Conservation (phyloP, 1,140 invertebrate species). For the Drosophila parvula region DNA sequence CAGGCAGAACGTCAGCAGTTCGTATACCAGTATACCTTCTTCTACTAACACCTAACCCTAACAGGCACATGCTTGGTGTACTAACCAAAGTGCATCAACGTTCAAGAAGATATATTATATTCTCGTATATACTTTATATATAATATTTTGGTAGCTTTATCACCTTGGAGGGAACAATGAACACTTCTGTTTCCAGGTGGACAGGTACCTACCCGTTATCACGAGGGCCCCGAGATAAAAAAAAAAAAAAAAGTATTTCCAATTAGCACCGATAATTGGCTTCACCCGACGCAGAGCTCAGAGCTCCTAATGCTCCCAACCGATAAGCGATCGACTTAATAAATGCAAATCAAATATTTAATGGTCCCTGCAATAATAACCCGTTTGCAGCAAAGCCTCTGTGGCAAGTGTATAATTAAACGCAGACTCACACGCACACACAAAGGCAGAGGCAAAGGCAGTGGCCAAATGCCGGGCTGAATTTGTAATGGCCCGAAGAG, state of each 20-base stretch:
- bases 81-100: too few relatives aligned
- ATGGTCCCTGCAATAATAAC: conserved; percentile 49
- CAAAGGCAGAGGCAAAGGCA: neutral
- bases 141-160: too few relatives aligned
- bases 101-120: too few relatives aligned
- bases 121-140: too few relatives aligned
- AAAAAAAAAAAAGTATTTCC: conserved; percentile 9
- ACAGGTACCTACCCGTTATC: neutral
- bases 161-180: neutral
- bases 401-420: conserved; percentile 61
- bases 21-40: too few relatives aligned
- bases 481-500: conserved; percentile 42
- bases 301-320: conserved; percentile 21
- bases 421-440: conserved; percentile 25
- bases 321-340: conserved; percentile 46
- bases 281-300: conserved; percentile 5
- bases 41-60: too few relatives aligned
- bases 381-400: conserved; percentile 34
- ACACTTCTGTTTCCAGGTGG: neutral
- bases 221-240: neutral
- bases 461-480: conserved; percentile 35
- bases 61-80: too few relatives aligned
- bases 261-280: conserved; percentile 36
- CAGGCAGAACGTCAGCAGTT: too few relatives aligned
- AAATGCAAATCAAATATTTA: conserved; percentile 70